Conservation (phyloP, 1,140 invertebrate genomes). For the Cardiocondyla obscurior region DNA sequence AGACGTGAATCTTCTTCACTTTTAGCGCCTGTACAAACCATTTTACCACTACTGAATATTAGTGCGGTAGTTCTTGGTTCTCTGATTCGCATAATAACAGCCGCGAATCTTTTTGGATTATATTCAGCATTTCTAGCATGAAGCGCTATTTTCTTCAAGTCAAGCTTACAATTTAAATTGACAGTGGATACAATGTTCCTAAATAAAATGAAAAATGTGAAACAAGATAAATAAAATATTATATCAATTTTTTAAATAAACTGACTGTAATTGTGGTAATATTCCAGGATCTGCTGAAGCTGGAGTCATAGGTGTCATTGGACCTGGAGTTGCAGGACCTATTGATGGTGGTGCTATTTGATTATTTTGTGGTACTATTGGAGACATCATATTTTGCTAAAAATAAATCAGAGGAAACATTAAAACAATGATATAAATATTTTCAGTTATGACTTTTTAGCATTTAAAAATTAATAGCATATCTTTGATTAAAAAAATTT, state of each 20-base stretch:
- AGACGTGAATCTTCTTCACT: constrained; percentile 98
- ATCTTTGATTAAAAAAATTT: too few relatives aligned
- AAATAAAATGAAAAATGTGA: constrained; percentile 76
- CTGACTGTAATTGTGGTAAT: constrained; percentile 96
- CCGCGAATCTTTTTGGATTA: constrained; percentile 99
- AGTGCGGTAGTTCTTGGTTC: constrained; percentile 99
- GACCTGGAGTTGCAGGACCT: constrained; percentile 90
- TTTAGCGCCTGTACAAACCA: constrained; percentile 99
- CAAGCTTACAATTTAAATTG: constrained; percentile 97
- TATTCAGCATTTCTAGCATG: constrained; percentile 99
- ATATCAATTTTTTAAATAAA: constrained; percentile 63
- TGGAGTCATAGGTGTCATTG: constrained; percentile 97
- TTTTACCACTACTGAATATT: constrained; percentile 99
- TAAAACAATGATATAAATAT: constrained; percentile 18
- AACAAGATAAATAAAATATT: background rate
- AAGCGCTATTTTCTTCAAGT: constrained; percentile 98
- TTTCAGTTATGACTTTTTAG: background rate
- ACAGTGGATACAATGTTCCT: constrained; percentile 99
- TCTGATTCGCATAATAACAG: constrained; percentile 99
- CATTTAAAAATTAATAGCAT: background rate
- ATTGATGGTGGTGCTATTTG: constrained; percentile 85
- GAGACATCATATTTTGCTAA: constrained; percentile 93
- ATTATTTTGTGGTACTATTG: constrained; percentile 88
- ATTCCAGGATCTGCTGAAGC: constrained; percentile 97
- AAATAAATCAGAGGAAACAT: constrained; percentile 61